Evolutionary conservation across 2,797 vertebrate species (phyloP).

Genomic region (Clamator glandarius): DNA sequence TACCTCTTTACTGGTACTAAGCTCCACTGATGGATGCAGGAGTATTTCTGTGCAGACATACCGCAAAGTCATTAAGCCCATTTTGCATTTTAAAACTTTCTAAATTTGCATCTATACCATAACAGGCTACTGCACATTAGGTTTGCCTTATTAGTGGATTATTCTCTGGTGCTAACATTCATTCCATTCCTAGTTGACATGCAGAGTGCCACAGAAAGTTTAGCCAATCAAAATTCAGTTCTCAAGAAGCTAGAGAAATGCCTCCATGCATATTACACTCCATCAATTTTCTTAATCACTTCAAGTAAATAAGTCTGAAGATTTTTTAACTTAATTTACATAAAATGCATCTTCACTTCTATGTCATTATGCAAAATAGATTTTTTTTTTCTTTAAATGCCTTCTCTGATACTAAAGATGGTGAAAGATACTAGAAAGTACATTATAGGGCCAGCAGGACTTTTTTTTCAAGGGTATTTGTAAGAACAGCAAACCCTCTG

Average conservation of each 20-base stretch:
- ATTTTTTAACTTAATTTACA: background rate
- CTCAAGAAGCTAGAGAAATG: slow-evolving; percentile 4
- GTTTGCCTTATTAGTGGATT: slow-evolving; percentile 14
- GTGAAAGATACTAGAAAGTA: background rate
- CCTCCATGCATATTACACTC: background rate
- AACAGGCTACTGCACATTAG: background rate
- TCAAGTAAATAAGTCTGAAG: background rate
- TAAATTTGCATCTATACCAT: slow-evolving; percentile 15
- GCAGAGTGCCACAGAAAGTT: background rate
- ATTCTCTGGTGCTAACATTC: slow-evolving; percentile 19
- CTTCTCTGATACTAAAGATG: background rate
- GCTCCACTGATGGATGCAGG: background rate
- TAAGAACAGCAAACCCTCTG: background rate
- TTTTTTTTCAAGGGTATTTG: accelerated
- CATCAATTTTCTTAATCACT: slow-evolving; percentile 17
- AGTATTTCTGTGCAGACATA: background rate
- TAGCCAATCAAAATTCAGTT: slow-evolving; percentile 27
- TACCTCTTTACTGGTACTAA: background rate
- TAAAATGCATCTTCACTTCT: background rate
- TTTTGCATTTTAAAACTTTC: slow-evolving; percentile 34
- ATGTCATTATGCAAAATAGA: background rate
- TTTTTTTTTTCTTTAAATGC: background rate
- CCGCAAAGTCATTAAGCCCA: background rate
- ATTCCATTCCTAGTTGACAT: slow-evolving; percentile 20
- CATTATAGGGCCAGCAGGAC: background rate